These are phyloP conservation scores for Busseola fusca DNA, from an alignment of 2,888 invertebrate species.

Conservation along the genomic window DNA sequence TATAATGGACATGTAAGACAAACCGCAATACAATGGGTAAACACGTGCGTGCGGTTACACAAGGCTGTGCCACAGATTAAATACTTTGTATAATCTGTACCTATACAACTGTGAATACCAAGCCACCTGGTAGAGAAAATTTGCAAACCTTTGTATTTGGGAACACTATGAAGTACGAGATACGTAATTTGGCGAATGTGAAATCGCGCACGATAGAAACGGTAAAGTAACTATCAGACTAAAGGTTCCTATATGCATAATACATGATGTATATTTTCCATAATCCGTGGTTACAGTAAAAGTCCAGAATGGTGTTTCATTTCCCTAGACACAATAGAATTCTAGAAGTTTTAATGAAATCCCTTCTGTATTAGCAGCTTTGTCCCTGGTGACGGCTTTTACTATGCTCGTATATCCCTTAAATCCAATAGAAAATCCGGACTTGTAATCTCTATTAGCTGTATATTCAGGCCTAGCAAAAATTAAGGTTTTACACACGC, in stretches of 20 bases:
- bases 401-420: not conserved
- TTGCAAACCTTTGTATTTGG: conserved; percentile 11
- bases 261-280: not conserved
- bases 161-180: not conserved
- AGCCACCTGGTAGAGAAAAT: conserved; percentile 45
- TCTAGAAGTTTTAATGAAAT: conserved; percentile 5
- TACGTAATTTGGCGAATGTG: not conserved
- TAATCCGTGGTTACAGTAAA: not conserved
- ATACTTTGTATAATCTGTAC: conserved; percentile 28
- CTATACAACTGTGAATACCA: conserved; percentile 34
- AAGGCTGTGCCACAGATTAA: conserved; percentile 45
- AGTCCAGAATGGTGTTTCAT: not conserved
- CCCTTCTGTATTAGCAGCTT: not conserved
- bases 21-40: conserved; percentile 48
- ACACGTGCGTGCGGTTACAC: conserved; percentile 61
- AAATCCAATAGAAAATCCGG: not conserved
- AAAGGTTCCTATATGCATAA: not conserved
- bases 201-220: not conserved
- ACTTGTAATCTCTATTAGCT: not conserved
- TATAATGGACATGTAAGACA: conserved; percentile 41
- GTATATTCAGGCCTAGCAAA: not conserved
- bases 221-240: not conserved
- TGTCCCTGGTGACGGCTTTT: not conserved
- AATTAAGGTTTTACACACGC: not conserved
- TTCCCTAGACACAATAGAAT: not conserved